Evolutionary conservation across 2,888 invertebrate species (phyloP).

Genomic region (Strigamia transsilvanica): DNA sequence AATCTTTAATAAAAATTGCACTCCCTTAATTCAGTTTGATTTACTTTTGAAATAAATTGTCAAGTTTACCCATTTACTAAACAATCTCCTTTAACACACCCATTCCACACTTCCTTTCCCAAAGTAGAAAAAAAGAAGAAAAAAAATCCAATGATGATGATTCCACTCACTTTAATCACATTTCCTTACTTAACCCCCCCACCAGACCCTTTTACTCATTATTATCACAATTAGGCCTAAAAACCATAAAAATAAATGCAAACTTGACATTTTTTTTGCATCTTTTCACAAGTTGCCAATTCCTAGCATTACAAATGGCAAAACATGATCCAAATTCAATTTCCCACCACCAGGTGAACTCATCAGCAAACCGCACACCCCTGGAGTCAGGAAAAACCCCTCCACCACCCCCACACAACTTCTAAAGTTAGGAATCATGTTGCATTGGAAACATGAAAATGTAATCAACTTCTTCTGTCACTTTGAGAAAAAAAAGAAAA

Average conservation of each 20-base stretch:
- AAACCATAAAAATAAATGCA: not conserved
- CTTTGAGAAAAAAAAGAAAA: not conserved
- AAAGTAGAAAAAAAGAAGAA: no score
- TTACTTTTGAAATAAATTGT: no score
- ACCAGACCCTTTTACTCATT: no score
- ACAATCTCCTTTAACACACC: no score
- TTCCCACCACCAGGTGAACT: slow-evolving; percentile 16
- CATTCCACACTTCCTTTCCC: no score
- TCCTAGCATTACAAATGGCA: not conserved
- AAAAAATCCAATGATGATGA: no score
- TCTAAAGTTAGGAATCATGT: slow-evolving; percentile 19
- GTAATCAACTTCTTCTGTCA: slow-evolving; percentile 40
- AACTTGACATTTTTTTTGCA: no score
- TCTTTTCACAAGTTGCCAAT: not conserved
- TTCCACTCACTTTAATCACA: no score
- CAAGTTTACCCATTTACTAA: no score
- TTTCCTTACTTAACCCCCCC: no score
- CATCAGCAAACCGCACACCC: not conserved
- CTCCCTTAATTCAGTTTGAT: no score
- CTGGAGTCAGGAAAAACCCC: not conserved
- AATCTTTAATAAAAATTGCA: not conserved
- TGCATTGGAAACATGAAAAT: slow-evolving; percentile 32
- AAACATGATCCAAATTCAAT: slow-evolving; percentile 34
- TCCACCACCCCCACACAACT: not conserved
- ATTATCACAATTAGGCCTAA: not conserved